A percentile compares a stretch with the other conserved stretches of the same genome.
phyloP scores from a whole-genome alignment of 2,113 vertebrate species.

The Gavia stellata region DNA sequence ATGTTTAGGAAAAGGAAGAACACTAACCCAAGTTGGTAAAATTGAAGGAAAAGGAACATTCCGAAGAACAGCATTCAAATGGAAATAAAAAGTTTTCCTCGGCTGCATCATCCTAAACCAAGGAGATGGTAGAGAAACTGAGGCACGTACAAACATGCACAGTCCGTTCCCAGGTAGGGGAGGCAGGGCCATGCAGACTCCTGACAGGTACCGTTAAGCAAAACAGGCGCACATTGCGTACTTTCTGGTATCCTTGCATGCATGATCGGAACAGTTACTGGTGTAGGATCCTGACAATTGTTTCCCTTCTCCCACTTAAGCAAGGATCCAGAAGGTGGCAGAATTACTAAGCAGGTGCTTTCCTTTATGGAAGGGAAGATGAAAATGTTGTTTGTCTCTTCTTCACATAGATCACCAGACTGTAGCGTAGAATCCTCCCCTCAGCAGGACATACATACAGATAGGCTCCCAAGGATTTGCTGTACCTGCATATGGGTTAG shows the following conservation, averaged over 20 bases:
- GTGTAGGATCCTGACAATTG: not conserved
- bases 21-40: not conserved
- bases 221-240: fast-evolving
- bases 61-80: not conserved
- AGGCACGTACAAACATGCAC: not conserved
- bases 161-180: not conserved
- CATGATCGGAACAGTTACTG: not conserved
- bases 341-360: not conserved
- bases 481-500: not conserved
- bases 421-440: not conserved
- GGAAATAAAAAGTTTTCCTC: not conserved
- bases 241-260: not conserved
- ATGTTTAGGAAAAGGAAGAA: not conserved
- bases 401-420: not conserved
- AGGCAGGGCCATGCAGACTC: not conserved
- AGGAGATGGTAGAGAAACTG: not conserved
- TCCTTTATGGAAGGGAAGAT: not conserved
- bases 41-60: not conserved
- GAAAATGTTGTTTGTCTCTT: not conserved
- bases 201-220: not conserved
- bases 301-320: not conserved
- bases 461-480: not conserved
- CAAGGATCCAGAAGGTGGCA: not conserved
- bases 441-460: not conserved
- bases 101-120: not conserved